Evolutionary conservation across 2,888 invertebrate genomes (phyloP).

Genomic region (Sphaerophoria rueppellii): DNA sequence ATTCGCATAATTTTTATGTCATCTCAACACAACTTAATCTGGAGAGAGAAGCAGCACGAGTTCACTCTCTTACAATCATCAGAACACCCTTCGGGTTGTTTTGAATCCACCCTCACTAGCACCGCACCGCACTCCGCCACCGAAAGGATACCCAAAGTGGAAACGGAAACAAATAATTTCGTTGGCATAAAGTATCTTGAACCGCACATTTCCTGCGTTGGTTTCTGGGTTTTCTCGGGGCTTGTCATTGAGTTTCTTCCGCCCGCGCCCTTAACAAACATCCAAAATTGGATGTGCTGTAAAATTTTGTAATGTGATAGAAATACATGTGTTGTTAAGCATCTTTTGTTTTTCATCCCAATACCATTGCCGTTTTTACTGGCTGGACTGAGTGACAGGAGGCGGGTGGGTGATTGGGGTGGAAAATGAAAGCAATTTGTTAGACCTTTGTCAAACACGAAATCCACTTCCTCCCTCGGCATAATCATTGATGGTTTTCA

Average conservation of each 20-base stretch:
- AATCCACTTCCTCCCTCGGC: conserved; percentile 45
- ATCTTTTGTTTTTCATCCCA: conserved; percentile 49
- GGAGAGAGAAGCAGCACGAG: too few species aligned
- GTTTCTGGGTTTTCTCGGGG: conserved; percentile 1
- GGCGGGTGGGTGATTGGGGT: conserved; percentile 21
- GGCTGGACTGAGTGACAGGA: background rate
- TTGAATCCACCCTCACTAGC: conserved; percentile 25
- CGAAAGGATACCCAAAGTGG: conserved; percentile 16
- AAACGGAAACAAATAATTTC: conserved; percentile 45
- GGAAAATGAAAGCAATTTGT: conserved; percentile 69
- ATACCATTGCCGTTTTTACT: background rate
- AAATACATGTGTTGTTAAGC: conserved; percentile 70
- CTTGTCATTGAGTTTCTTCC: background rate
- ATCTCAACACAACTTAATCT: conserved; percentile 73
- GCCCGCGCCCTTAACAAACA: background rate
- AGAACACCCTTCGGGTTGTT: conserved; percentile 59
- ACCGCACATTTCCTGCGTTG: conserved; percentile 39
- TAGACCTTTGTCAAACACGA: conserved; percentile 69
- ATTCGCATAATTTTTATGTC: conserved; percentile 74
- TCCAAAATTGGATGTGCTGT: conserved; percentile 35
- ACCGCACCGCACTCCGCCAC: conserved; percentile 15
- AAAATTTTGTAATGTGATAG: conserved; percentile 65
- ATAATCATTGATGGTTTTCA: conserved; percentile 58
- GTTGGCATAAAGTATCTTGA: conserved; percentile 58
- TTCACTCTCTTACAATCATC: background rate